Evolutionary conservation across 2,113 vertebrate genomes (phyloP).

Genomic region (Catharus bicknelli): DNA sequence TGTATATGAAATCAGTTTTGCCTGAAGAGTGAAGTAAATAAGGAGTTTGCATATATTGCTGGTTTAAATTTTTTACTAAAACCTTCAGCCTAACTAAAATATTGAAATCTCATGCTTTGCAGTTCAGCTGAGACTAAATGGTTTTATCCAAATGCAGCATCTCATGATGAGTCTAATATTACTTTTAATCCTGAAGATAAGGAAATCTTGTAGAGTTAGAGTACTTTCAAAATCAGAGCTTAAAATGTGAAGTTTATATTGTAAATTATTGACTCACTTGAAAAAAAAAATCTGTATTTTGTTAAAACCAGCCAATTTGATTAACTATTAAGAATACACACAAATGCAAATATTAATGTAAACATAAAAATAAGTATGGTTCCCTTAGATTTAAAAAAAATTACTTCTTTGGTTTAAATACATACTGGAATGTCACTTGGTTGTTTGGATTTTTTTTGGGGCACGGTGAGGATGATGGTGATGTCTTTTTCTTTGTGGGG

Average conservation of each 20-base stretch:
- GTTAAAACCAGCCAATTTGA: neutral
- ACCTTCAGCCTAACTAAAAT: neutral
- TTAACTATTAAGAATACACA: neutral
- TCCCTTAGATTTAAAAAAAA: neutral
- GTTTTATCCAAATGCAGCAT: neutral
- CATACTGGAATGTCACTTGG: neutral
- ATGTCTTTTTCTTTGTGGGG: accelerated
- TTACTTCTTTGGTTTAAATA: neutral
- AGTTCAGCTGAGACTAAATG: neutral
- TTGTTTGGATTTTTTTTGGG: neutral
- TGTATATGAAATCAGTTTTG: neutral
- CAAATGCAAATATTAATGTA: neutral
- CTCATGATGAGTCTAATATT: neutral
- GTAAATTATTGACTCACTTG: neutral
- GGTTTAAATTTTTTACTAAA: neutral
- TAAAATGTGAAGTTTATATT: neutral
- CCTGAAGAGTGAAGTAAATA: neutral
- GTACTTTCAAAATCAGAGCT: neutral
- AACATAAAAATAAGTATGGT: neutral
- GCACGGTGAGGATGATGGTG: accelerated
- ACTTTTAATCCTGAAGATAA: neutral
- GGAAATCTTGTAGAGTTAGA: neutral
- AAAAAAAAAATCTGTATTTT: neutral
- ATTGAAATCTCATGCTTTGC: neutral
- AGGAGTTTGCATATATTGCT: neutral